phyloP scores from a whole-genome alignment of 2,888 invertebrate genomes.

The Chaitophorus viminalis region DNA sequence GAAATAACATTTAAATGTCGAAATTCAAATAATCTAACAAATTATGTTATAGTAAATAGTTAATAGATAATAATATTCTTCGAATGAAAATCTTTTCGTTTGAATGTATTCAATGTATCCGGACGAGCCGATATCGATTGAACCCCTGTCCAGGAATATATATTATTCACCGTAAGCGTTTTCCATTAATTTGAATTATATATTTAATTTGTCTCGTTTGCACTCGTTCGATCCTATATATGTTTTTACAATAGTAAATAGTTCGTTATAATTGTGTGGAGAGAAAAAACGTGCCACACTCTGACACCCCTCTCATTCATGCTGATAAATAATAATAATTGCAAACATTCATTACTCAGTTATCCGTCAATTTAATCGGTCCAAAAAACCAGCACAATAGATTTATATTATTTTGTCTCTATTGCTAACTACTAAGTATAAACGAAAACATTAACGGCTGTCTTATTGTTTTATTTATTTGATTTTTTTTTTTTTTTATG shows the following conservation, averaged over 20 bases:
- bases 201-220: slow-evolving; percentile 18
- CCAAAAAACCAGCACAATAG: slow-evolving; percentile 32
- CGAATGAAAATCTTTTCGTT: neutral
- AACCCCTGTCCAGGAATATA: neutral
- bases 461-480: slow-evolving; percentile 36
- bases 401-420: slow-evolving; percentile 46
- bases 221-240: neutral
- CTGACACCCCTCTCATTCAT: neutral
- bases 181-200: slow-evolving; percentile 27
- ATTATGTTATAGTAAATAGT: neutral
- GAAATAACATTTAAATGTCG: neutral
- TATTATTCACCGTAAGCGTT: neutral
- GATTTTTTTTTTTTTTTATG: neutral
- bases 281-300: neutral
- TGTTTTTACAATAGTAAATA: slow-evolving; percentile 25
- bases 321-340: slow-evolving; percentile 34
- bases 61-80: neutral
- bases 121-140: neutral
- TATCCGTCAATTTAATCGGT: slow-evolving; percentile 52
- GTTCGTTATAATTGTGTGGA: neutral
- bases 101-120: neutral
- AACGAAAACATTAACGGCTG: slow-evolving; percentile 48
- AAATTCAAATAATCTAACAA: neutral
- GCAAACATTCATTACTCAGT: slow-evolving; percentile 35
- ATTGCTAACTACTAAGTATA: slow-evolving; percentile 13